A percentile compares a stretch with the other conserved stretches of the same genome.
Conservation (phyloP, 2,888 invertebrate species). For the Parnassius apollo region DNA sequence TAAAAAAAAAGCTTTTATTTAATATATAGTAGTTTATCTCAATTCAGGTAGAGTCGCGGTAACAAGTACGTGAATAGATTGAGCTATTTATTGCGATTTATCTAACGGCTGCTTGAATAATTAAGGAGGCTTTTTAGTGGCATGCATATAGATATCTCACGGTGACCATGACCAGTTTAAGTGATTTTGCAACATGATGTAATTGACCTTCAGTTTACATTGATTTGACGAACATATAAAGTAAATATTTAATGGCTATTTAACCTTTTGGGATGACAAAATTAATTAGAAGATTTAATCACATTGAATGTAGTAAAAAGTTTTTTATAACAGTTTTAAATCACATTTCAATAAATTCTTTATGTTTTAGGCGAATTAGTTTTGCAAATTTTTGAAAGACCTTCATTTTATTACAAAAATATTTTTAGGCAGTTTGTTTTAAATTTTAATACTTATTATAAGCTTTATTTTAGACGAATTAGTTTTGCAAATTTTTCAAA, state of each 20-base stretch:
- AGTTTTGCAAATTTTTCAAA: too few species aligned
- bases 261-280: constrained; percentile 14
- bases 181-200: constrained; percentile 17
- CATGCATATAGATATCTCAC: constrained; percentile 17
- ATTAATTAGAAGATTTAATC: constrained; percentile 6
- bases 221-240: constrained; percentile 7
- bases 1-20: neutral
- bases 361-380: too few species aligned
- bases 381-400: too few species aligned
- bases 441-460: too few species aligned
- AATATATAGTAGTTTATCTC: constrained; percentile 8
- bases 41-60: constrained; percentile 1
- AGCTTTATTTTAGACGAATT: too few species aligned
- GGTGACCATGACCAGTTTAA: constrained; percentile 4
- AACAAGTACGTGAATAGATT: constrained; percentile 9
- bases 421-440: too few species aligned
- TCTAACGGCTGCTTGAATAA: constrained; percentile 4
- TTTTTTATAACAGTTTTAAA: too few species aligned
- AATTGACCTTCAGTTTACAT: constrained; percentile 20
- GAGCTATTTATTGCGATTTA: constrained; percentile 4
- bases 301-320: neutral
- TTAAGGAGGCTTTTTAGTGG: constrained; percentile 13
- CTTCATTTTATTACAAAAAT: too few species aligned
- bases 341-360: too few species aligned
- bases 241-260: constrained; percentile 15